Evolutionary conservation across 1,140 invertebrate genomes (phyloP), one percentile per base, ranked within the genome.

Genomic region (Oppia nitens): DNA sequence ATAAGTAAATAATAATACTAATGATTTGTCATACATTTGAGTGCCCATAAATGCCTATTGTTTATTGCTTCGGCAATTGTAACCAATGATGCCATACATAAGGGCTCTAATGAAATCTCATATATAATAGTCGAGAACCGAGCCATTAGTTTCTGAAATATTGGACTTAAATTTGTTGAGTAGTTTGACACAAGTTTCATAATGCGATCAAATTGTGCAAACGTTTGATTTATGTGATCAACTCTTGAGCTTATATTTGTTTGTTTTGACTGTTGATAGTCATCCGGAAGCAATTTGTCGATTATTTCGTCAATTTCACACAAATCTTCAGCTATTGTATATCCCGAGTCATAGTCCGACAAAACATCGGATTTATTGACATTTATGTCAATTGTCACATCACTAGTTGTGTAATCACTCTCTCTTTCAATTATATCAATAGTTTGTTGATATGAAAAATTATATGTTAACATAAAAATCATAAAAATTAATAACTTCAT

Each of bases 21-120:
- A n/a, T n/a, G n/a, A n/a, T n/a, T n/a, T n/a, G n/a, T n/a, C 53
- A 12, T 50, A 57, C 29, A 57, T 57, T 57, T 57, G 1, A 57
- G n/a, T 25, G 55, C 40, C 55, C 55, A 57, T 24, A 57, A 50
- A 17, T 57, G 27, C n/a, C 27, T 47, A 14, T 50, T 47, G 25
- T 24, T 47, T 2, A 57, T 57, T 17, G 55, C 55, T 25, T 21
- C 2, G n/a, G 14, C 27, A 50, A 57, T 57, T 17, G 40, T 27
- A 17, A 47, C 25, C 20, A 57, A 27, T 4, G 55, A 57, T 26
- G 55, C 21, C 11, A 57, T 47, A 29, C 55, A 57, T 20, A 17
- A 14, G 17, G 55, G 47, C 2, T 28, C 21, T 11, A 57, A 23
- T 47, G 21, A 20, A 2, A 57, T 21, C 25, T 50, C 55, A 29